Evolutionary conservation across 1,140 invertebrate species (phyloP), one percentile per base, ranked within the genome.

Genomic region (Euwallacea similis): DNA sequence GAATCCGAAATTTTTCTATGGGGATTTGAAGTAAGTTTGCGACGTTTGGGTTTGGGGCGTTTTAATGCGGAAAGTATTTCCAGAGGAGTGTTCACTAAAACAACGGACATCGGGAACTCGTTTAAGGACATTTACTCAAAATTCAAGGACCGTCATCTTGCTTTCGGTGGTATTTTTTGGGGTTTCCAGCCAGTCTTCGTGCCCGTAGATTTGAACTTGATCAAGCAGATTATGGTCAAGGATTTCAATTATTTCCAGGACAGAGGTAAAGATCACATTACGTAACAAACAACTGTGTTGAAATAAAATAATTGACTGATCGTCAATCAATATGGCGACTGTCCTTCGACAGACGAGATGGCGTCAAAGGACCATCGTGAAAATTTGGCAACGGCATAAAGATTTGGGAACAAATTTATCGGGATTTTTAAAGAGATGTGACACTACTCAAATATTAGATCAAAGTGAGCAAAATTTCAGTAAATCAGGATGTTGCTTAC

Each of bases 1-100:
- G 0, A 55, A 75, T 21, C 79, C 80, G 0, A 59, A 67, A 16
- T 77, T 80, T 58, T 78, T 76, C 13, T 81, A 79, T 63, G 81
- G 81, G 43, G 79, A 79, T 66, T 59, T 79, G 42, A 16, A 10
- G 59, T 61, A 7, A 61, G 13, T 56, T 50, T 50, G 2, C 46
- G 7, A 7, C 44, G 0, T 56, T 16, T 33, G 2, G 2, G 11
- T 8, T 2, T 6, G 55, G 0, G 16, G 2, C 21, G 1, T 2
- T 13, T 44, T 47, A 8, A 9, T 63, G 43, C 50, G n/a, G 4
- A 41, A 53, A 21, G 6, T 8, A 33, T 42, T 69, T 67, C 76
- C 13, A 66, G 70, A 16, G 64, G 56, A 7, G 67, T 79, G 13
- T 61, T 81, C 15, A 73, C 75, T 33, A 54, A 69, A 8, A 67